These are phyloP conservation scores for Mungos mungo DNA, from an alignment of 2,113 vertebrate species.

Conservation along the genomic window DNA sequence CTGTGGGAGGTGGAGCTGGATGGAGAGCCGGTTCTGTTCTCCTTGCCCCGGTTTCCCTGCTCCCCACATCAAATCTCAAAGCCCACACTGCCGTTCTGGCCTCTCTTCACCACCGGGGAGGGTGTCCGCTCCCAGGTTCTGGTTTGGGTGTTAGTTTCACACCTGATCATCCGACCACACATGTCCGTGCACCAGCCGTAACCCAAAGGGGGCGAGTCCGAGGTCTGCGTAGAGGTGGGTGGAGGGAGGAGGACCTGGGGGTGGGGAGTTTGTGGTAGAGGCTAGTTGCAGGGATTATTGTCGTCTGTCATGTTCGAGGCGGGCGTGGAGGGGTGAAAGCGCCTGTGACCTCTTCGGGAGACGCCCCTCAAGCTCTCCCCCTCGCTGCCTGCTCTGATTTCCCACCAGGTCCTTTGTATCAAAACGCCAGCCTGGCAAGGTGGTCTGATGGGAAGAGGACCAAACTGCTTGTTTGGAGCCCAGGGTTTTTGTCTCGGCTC, in stretches of 20 bases:
- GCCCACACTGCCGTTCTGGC: neutral
- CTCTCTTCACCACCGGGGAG: neutral
- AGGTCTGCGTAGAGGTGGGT: neutral
- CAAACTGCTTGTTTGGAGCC: neutral
- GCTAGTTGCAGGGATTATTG: neutral
- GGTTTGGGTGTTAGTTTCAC: neutral
- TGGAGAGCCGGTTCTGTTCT: neutral
- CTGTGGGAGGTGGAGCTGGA: neutral
- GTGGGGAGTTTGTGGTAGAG: neutral
- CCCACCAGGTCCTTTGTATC: neutral
- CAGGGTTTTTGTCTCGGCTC: neutral
- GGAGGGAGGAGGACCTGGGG: neutral
- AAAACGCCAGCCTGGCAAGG: neutral
- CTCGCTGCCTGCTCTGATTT: neutral
- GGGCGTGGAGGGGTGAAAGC: neutral
- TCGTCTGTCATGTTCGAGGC: neutral
- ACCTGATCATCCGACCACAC: neutral
- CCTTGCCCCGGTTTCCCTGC: neutral
- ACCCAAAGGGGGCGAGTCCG: neutral
- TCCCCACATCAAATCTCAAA: neutral
- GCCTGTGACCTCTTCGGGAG: neutral
- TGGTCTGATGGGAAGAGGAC: neutral
- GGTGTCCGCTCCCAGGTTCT: neutral
- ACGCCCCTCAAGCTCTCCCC: neutral
- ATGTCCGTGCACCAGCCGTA: neutral